Conservation (phyloP, 1,140 invertebrate genomes). For the Drosophila kepulauana region DNA sequence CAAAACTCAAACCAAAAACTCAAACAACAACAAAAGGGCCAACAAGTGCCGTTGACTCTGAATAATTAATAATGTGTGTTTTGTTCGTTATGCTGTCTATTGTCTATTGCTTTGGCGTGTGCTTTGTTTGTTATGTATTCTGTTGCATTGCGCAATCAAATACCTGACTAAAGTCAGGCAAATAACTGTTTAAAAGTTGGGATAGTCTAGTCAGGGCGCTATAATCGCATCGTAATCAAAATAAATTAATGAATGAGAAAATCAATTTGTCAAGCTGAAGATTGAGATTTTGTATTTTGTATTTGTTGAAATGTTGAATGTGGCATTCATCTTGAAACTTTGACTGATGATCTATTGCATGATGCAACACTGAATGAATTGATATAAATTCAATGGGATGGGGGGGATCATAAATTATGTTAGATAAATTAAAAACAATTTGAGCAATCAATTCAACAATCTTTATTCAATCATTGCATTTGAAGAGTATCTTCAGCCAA, state of each 20-base stretch:
- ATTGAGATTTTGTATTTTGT: constrained; percentile 10
- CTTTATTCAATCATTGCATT: constrained; percentile 11
- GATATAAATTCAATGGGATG: constrained; percentile 9
- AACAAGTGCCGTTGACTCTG: constrained; percentile 66
- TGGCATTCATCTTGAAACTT: constrained; percentile 18
- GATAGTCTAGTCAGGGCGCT: constrained; percentile 4
- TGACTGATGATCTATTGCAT: constrained; percentile 36
- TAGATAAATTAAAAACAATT: constrained; percentile 23
- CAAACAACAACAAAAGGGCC: constrained; percentile 43
- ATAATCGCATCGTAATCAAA: constrained; percentile 6
- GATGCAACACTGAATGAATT: constrained; percentile 43
- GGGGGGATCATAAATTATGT: constrained; percentile 14
- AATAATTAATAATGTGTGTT: constrained; percentile 76
- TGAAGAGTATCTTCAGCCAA: neutral
- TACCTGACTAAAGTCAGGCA: constrained; percentile 46
- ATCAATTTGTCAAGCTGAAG: constrained; percentile 36
- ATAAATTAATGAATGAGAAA: constrained; percentile 20
- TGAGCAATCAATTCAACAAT: constrained; percentile 31
- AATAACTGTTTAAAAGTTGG: constrained; percentile 41
- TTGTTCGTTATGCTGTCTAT: constrained; percentile 68
- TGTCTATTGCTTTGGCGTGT: constrained; percentile 53
- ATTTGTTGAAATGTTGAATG: constrained; percentile 8
- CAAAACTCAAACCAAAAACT: constrained; percentile 22
- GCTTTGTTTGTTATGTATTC: constrained; percentile 74
- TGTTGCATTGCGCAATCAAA: constrained; percentile 76